Conservation (phyloP, 2,113 vertebrate genomes). For the Esox niger region DNA sequence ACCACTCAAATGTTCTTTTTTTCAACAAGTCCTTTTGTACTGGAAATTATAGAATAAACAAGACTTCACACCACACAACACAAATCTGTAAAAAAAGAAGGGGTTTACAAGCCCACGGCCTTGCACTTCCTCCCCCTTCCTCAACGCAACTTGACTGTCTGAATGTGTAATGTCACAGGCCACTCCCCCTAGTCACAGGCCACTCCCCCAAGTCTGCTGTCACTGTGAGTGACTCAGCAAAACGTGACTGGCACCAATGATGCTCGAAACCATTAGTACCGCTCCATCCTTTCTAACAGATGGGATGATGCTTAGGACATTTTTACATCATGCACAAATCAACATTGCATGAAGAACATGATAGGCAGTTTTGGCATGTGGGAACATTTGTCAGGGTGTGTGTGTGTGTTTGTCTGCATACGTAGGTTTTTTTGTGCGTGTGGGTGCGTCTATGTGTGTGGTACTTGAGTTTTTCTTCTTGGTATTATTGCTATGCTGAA, state of each 20-base stretch:
- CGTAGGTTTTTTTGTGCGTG: neutral
- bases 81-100: too few relatives aligned
- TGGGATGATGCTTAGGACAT: slow-evolving; percentile 17
- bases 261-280: slow-evolving; percentile 29
- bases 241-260: slow-evolving; percentile 53
- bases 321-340: slow-evolving; percentile 16
- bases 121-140: too few relatives aligned
- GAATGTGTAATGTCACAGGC: slow-evolving; percentile 21
- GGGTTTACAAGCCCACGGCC: too few relatives aligned
- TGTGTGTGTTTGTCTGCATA: neutral
- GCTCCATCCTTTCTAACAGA: slow-evolving; percentile 15
- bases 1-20: too few relatives aligned
- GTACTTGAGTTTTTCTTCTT: too few relatives aligned
- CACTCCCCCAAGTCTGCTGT: slow-evolving; percentile 20
- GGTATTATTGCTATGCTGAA: slow-evolving; percentile 1
- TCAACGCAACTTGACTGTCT: neutral
- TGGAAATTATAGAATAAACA: too few relatives aligned
- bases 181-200: slow-evolving; percentile 24
- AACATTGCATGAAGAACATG: slow-evolving; percentile 7
- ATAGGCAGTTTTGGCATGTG: neutral
- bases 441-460: neutral
- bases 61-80: too few relatives aligned
- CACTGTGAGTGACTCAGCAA: slow-evolving; percentile 58
- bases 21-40: too few relatives aligned
- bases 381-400: neutral